Evolutionary conservation across 1,140 invertebrate genomes (phyloP).

Genomic region (Drosophila quadrilineata): DNA sequence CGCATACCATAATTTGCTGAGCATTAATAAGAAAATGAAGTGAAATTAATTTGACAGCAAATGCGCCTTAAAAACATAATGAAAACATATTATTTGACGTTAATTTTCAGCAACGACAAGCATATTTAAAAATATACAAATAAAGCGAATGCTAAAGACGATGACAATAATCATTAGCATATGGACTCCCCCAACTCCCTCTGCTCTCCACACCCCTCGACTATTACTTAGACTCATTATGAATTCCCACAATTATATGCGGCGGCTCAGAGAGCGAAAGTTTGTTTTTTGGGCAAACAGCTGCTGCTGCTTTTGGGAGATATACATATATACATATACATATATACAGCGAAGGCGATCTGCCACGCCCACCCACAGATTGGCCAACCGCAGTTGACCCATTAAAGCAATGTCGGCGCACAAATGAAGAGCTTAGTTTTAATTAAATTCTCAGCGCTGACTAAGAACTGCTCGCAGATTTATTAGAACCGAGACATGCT

Average conservation of each 20-base stretch:
- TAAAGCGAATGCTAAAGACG: conserved; percentile 42
- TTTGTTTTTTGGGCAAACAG: conserved; percentile 7
- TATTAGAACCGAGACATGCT: conserved; percentile 36
- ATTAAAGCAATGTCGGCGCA: conserved; percentile 7
- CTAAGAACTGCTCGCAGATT: conserved; percentile 37
- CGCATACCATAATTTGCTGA: conserved; percentile 42
- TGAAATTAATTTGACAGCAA: conserved; percentile 54
- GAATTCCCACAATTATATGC: conserved; percentile 41
- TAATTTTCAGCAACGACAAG: conserved; percentile 35
- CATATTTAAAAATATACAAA: conserved; percentile 54
- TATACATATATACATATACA: no score
- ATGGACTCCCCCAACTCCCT: conserved; percentile 5
- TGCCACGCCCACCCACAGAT: conserved; percentile 9
- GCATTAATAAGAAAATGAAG: conserved; percentile 55
- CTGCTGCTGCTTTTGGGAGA: not conserved
- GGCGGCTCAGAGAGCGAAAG: conserved; percentile 7
- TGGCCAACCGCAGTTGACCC: conserved; percentile 18
- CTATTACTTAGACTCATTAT: conserved; percentile 23
- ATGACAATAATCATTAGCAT: conserved; percentile 59
- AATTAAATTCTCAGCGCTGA: conserved; percentile 53
- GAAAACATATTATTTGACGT: conserved; percentile 58
- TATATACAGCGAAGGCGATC: no score
- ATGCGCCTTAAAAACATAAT: conserved; percentile 40
- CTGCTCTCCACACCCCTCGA: not conserved
- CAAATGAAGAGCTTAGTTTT: conserved; percentile 61